Percentiles rank a stretch among this genome's conserved stretches.
phyloP scores from a whole-genome alignment of 2,113 vertebrate species.

The Misgurnus anguillicaudatus region DNA sequence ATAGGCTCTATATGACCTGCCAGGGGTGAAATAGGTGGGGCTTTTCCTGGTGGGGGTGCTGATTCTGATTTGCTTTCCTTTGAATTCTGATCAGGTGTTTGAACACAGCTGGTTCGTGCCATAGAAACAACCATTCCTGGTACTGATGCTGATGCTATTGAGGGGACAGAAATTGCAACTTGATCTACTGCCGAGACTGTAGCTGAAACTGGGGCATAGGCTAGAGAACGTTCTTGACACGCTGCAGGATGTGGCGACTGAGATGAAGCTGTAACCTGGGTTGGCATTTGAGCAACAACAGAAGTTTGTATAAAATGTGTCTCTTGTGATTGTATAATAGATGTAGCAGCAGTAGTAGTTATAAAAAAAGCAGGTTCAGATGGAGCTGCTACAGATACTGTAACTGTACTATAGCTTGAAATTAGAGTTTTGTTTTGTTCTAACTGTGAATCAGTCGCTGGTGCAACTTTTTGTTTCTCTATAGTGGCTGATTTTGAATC shows the following conservation, averaged over 20 bases:
- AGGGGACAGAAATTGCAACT: constrained; percentile 22
- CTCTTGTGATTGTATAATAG: too few relatives aligned
- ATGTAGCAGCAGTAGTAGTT: constrained; percentile 44
- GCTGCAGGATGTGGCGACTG: constrained; percentile 31
- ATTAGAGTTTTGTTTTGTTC: neutral
- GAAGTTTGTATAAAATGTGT: constrained; percentile 29
- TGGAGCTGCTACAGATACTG: constrained; percentile 45
- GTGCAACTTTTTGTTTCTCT: constrained; percentile 18
- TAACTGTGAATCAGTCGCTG: neutral
- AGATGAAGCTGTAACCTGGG: constrained; percentile 49
- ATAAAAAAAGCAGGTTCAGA: constrained; percentile 51
- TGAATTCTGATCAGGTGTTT: neutral
- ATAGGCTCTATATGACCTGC: constrained; percentile 39
- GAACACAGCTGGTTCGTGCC: constrained; percentile 3
- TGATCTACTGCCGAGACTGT: constrained; percentile 46
- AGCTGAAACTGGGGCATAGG: constrained; percentile 55
- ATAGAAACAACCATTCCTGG: neutral
- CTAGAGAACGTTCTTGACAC: constrained; percentile 41
- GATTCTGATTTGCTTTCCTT: constrained; percentile 7
- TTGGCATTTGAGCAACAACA: constrained; percentile 25
- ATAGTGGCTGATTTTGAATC: neutral
- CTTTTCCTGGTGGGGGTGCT: neutral
- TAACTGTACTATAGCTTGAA: constrained; percentile 2
- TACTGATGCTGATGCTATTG: neutral
- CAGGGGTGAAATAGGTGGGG: neutral